A percentile compares a stretch with the other conserved stretches of the same genome.
Conservation (phyloP, 2,797 vertebrate genomes). For the Vipera latastei region DNA sequence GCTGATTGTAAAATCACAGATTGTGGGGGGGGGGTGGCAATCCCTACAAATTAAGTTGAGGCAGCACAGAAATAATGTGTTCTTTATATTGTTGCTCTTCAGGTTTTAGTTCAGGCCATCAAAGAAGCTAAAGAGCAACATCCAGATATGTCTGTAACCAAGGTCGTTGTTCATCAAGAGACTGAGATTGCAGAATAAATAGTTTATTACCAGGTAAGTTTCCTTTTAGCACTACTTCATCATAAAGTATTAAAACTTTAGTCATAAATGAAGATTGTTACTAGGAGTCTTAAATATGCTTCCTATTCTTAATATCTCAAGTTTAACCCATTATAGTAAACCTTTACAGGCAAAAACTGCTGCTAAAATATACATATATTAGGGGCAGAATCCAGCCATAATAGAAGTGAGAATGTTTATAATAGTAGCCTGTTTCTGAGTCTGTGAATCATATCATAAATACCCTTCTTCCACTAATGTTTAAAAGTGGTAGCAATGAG, state of each 20-base stretch:
- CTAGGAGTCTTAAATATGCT: neutral
- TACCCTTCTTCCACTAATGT: neutral
- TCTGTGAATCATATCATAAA: neutral
- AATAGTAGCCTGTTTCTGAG: neutral
- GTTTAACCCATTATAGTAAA: neutral
- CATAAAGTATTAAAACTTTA: neutral
- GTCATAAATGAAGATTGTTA: neutral
- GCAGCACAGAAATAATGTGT: neutral
- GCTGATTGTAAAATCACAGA: neutral
- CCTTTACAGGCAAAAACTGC: neutral
- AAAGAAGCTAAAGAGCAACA: slow-evolving; percentile 98
- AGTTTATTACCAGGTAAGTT: neutral
- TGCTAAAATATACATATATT: neutral
- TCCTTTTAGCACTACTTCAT: neutral
- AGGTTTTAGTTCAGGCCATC: slow-evolving; percentile 97
- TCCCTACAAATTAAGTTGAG: neutral
- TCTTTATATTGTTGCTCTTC: neutral
- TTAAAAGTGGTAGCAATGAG: neutral
- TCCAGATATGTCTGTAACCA: slow-evolving; percentile 98
- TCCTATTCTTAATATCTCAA: neutral
- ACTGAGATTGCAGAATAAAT: slow-evolving; percentile 91
- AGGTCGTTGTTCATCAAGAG: slow-evolving; percentile 98
- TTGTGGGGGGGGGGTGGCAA: neutral
- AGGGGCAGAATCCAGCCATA: neutral
- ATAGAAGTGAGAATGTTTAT: neutral